A percentile compares a stretch with the other conserved stretches of the same genome.
Conservation (phyloP, 2,888 invertebrate genomes). For the Cosmia trapezina region DNA sequence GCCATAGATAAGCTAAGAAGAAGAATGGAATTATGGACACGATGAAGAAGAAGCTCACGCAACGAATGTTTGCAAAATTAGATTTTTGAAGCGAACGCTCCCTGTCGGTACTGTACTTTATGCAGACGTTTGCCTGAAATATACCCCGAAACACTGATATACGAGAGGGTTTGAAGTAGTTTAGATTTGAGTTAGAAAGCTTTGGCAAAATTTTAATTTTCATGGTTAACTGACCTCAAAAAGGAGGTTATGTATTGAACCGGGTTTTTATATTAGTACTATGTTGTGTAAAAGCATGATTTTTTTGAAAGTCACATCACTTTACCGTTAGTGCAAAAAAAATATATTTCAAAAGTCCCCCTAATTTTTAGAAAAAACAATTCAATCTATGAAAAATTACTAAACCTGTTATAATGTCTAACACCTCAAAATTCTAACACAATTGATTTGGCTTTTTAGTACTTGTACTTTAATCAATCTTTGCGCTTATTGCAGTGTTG, state of each 20-base stretch:
- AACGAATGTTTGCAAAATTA: not conserved
- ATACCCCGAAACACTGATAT: slow-evolving; percentile 15
- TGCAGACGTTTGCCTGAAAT: not conserved
- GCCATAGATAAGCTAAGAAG: not conserved
- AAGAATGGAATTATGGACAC: not conserved
- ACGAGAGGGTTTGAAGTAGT: slow-evolving; percentile 9
- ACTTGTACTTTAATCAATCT: slow-evolving; percentile 47
- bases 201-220: slow-evolving; percentile 9
- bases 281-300: not conserved
- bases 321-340: not conserved
- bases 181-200: slow-evolving; percentile 14
- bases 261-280: not conserved
- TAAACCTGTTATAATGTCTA: slow-evolving; percentile 30
- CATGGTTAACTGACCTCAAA: not conserved
- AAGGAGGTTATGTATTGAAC: not conserved
- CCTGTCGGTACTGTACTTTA: not conserved
- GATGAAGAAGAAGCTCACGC: too few species aligned
- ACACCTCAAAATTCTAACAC: slow-evolving; percentile 49
- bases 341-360: not conserved
- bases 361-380: not conserved
- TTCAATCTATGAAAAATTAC: not conserved
- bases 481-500: slow-evolving; percentile 64
- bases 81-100: not conserved
- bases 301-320: too few species aligned
- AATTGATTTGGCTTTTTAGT: slow-evolving; percentile 26